phyloP scores from a whole-genome alignment of 2,113 vertebrate genomes.

The Crotophaga sulcirostris region DNA sequence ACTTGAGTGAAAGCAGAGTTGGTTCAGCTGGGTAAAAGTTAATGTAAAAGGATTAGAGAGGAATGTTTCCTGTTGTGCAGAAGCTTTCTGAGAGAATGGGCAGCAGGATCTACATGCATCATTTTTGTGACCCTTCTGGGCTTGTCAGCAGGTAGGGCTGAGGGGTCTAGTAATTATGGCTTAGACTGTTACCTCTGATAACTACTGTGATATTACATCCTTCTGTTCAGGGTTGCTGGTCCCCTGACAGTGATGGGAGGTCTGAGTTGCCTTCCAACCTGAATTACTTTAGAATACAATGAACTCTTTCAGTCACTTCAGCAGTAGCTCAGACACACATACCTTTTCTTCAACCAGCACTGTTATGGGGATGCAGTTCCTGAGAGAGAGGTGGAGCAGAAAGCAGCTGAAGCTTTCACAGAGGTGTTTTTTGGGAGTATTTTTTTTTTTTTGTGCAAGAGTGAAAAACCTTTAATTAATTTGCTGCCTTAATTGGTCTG shows the following conservation, averaged over 20 bases:
- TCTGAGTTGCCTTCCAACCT: not conserved
- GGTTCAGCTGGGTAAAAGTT: not conserved
- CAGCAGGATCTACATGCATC: not conserved
- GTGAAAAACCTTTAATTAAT: not conserved
- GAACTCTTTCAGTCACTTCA: not conserved
- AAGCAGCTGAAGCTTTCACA: not conserved
- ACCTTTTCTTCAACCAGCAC: fast-evolving
- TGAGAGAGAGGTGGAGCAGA: not conserved
- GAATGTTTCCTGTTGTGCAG: fast-evolving
- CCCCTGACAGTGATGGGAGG: not conserved
- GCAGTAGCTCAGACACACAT: fast-evolving
- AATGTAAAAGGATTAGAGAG: not conserved
- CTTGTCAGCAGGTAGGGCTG: not conserved
- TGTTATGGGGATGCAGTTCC: not conserved
- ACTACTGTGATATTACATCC: not conserved
- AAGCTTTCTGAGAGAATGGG: not conserved
- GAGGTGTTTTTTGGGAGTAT: too few relatives aligned
- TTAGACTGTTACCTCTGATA: not conserved
- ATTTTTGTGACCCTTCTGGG: not conserved
- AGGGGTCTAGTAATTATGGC: too few relatives aligned
- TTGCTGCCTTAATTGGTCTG: not conserved
- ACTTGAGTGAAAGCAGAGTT: not conserved
- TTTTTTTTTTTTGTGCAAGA: not conserved
- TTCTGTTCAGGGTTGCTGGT: not conserved
- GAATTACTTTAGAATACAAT: not conserved